phyloP scores from a whole-genome alignment of 1,140 invertebrate species.

The Zaprionus camerounensis region DNA sequence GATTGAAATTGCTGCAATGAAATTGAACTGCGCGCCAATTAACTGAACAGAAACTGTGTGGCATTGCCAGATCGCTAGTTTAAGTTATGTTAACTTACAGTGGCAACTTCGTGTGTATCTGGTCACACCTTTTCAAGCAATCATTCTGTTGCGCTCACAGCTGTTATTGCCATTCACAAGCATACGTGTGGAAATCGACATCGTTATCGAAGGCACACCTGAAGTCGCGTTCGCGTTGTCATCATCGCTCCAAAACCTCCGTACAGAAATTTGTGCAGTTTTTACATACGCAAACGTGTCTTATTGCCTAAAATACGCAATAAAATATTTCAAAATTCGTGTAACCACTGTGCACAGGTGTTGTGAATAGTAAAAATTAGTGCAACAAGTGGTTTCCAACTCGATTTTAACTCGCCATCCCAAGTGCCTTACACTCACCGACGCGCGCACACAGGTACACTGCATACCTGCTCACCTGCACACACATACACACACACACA shows the following conservation, averaged over 20 bases:
- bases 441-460: slow-evolving; percentile 15
- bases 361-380: slow-evolving; percentile 33
- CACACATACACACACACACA: slow-evolving; percentile 11
- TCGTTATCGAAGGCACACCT: slow-evolving; percentile 38
- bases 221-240: slow-evolving; percentile 63
- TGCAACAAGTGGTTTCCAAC: slow-evolving; percentile 71
- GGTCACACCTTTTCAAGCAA: slow-evolving; percentile 19
- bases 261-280: slow-evolving; percentile 52
- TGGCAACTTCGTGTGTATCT: slow-evolving; percentile 4
- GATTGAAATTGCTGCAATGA: neutral
- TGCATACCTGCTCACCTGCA: slow-evolving; percentile 39
- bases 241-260: slow-evolving; percentile 48
- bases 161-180: slow-evolving; percentile 37
- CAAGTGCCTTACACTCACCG: slow-evolving; percentile 60
- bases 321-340: slow-evolving; percentile 38
- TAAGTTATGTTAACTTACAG: slow-evolving; percentile 11
- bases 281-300: slow-evolving; percentile 43
- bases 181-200: neutral
- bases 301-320: slow-evolving; percentile 40
- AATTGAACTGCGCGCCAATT: slow-evolving; percentile 8
- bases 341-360: slow-evolving; percentile 8
- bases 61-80: slow-evolving; percentile 3
- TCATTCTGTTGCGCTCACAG: slow-evolving; percentile 13
- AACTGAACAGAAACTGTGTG: neutral
- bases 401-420: slow-evolving; percentile 43